Conservation (phyloP, 2,797 vertebrate species). For the Hippopotamyrus pictus region DNA sequence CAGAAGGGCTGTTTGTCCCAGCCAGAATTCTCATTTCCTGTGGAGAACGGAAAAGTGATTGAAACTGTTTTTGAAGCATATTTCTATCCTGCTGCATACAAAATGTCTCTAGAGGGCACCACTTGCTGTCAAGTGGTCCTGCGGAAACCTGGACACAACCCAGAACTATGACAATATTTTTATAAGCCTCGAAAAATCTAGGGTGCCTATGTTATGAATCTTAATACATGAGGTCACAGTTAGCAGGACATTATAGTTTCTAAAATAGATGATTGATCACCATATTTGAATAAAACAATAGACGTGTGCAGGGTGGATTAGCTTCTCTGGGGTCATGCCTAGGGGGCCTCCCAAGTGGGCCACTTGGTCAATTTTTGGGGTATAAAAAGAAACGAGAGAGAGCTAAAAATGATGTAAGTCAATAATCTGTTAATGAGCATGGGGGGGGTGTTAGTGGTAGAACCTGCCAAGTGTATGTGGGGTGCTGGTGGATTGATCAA, state of each 20-base stretch:
- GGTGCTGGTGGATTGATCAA: not conserved
- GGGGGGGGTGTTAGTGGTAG: not conserved
- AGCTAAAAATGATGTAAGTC: not conserved
- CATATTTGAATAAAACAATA: not conserved
- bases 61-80: not conserved
- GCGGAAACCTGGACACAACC: not conserved
- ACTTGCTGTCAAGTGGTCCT: not conserved
- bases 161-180: not conserved
- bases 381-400: not conserved
- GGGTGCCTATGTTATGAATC: not conserved
- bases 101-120: not conserved
- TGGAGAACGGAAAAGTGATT: not conserved
- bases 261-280: not conserved
- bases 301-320: not conserved
- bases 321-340: not conserved
- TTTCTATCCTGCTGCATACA: constrained; percentile 3
- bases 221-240: not conserved
- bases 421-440: not conserved
- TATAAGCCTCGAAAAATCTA: not conserved
- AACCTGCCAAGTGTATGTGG: not conserved
- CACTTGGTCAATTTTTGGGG: not conserved
- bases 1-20: not conserved
- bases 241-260: not conserved
- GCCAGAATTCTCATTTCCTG: not conserved
- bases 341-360: not conserved